phyloP scores from a whole-genome alignment of 2,797 vertebrate genomes.

The Propithecus perrieri region DNA sequence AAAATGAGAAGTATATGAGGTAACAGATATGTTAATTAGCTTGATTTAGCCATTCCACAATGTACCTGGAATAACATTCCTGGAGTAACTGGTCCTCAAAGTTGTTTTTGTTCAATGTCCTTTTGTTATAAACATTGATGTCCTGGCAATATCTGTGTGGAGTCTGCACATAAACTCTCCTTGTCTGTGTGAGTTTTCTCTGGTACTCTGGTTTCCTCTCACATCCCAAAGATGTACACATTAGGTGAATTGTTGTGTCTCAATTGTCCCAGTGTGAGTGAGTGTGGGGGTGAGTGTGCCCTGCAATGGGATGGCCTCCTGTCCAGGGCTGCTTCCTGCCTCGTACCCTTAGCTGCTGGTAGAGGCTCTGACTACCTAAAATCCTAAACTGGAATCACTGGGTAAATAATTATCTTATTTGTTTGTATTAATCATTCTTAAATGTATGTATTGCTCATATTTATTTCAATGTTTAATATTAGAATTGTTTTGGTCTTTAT shows the following conservation, averaged over 20 bases:
- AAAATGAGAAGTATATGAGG: background rate
- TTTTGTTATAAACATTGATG: background rate
- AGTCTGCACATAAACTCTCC: too few relatives aligned
- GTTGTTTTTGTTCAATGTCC: background rate
- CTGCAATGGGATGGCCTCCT: background rate
- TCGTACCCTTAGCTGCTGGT: background rate
- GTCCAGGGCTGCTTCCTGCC: background rate
- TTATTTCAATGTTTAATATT: background rate
- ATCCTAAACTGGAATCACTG: background rate
- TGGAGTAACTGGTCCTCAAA: background rate
- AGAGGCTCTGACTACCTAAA: background rate
- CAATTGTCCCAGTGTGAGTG: background rate
- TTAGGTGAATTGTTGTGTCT: background rate
- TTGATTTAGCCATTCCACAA: background rate
- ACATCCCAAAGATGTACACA: background rate
- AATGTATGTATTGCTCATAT: background rate
- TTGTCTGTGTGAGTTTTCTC: background rate
- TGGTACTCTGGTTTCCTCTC: background rate
- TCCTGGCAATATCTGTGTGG: background rate
- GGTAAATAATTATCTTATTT: background rate
- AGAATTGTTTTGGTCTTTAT: background rate
- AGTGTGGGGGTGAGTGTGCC: background rate
- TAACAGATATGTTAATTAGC: background rate
- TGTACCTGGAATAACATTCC: background rate
- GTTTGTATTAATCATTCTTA: background rate